A percentile compares a stretch with the other conserved stretches of the same genome.
phyloP scores from a whole-genome alignment of 2,113 vertebrate species.

The Sceloporus tristichus region DNA sequence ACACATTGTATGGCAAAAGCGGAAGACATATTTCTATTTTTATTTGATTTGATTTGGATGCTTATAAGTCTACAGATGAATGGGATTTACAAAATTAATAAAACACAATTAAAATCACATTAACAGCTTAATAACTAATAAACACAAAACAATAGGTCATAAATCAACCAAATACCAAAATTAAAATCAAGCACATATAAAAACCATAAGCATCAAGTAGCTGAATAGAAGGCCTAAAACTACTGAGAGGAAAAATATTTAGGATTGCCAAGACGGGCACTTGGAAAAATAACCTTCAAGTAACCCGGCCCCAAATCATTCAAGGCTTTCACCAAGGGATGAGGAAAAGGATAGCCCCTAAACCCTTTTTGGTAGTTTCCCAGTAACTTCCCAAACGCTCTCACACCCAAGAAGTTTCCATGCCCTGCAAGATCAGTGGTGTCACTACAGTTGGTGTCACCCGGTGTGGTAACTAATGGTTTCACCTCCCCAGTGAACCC shows the following conservation, averaged over 20 bases:
- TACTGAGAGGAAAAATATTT: not conserved
- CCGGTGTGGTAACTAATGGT: no score
- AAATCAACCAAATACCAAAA: not conserved
- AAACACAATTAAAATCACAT: not conserved
- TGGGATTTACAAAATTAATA: not conserved
- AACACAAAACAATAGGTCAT: not conserved
- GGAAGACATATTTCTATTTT: conserved; percentile 9
- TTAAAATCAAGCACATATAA: not conserved
- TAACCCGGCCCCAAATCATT: not conserved
- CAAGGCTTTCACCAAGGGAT: not conserved
- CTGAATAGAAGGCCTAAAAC: not conserved
- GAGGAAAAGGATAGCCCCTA: no score
- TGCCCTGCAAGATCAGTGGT: no score
- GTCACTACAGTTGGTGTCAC: no score
- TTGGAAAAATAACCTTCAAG: not conserved
- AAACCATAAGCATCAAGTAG: not conserved
- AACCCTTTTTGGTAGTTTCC: no score
- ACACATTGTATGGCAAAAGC: no score
- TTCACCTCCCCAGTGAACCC: no score
- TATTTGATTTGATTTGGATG: not conserved
- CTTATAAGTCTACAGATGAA: not conserved
- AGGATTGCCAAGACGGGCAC: not conserved
- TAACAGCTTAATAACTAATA: not conserved
- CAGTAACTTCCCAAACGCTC: no score
- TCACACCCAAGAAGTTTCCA: no score